Evolutionary conservation across 2,113 vertebrate species (phyloP), one percentile per base, ranked within the genome.

Genomic region (Nicator chloris): DNA sequence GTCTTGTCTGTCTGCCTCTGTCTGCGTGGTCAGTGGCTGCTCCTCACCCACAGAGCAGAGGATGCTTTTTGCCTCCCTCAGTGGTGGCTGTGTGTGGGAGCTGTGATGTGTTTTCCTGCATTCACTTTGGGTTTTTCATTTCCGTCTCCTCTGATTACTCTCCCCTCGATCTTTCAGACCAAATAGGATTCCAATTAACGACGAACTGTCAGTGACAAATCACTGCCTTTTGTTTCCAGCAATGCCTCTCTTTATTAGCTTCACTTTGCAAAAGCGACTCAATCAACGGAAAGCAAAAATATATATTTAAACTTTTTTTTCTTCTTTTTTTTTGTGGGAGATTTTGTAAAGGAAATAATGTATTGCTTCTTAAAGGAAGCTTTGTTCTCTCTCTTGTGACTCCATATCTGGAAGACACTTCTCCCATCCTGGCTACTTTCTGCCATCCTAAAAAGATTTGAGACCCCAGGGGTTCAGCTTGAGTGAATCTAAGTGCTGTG

Each of bases 121-220:
- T 59, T 77, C 73, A 31, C 24, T 85, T 70, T 4, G 20, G 18
- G 64, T 39, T 89, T 88, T 92, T 78, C 33, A 18, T 84, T 79
- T 76, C 42, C 47, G n/a, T 26, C 61, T 65, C 92, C 51, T 75
- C 37, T 60, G 33, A 49, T 78, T 71, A 86, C 70, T 59, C 35
- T 80, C n/a, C 69, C 37, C 27, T 83, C 86, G 70, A 0, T 84
- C 73, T 95, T 92, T 92, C 88, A 88, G 64, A 51, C 49, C 82
- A 86, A 90, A 66, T 73, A 84, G 79, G 31, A 73, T 47, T 26
- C 21, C 88, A 86, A 94, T 86, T 85, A 91, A 75, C 4, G 4
- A 91, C 64, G 91, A 92, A 47, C 54, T 73, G 61, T 53, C 92
- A 90, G 78, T 79, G 83, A 95, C 82, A 84, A 87, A 88, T 93